phyloP scores from a whole-genome alignment of 2,888 invertebrate species.

The Metopia argyrocephala region DNA sequence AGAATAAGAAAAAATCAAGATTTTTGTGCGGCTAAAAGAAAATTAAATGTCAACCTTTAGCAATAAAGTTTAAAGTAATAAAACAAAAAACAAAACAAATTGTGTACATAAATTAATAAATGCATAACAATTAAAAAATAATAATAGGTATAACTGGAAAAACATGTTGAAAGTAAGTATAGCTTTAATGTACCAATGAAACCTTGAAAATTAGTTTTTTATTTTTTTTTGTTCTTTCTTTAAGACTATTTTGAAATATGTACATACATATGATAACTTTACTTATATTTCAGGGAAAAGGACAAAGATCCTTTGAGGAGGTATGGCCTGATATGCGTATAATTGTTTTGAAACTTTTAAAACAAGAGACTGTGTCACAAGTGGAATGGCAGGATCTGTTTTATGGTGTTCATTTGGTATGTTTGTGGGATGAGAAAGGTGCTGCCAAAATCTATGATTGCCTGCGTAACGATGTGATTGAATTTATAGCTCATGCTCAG shows the following conservation, averaged over 20 bases:
- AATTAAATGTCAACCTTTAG: conserved; percentile 6
- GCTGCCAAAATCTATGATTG: conserved; percentile 92
- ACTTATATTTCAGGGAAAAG: conserved; percentile 79
- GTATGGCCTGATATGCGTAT: conserved; percentile 98
- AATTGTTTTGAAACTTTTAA: conserved; percentile 92
- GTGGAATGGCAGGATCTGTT: conserved; percentile 99
- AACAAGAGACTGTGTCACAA: conserved; percentile 94
- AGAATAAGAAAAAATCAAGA: background rate
- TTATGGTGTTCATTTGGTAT: conserved; percentile 96
- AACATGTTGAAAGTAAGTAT: conserved; percentile 66
- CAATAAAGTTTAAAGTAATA: conserved; percentile 36
- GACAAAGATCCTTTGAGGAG: conserved; percentile 93
- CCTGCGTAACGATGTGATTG: conserved; percentile 93
- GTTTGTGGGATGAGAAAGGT: conserved; percentile 98
- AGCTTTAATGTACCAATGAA: conserved; percentile 6
- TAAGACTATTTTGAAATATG: too few species aligned
- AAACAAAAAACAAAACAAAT: conserved; percentile 15
- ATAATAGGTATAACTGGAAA: conserved; percentile 11
- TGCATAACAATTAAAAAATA: conserved; percentile 43
- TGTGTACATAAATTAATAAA: conserved; percentile 38
- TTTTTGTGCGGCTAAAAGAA: background rate
- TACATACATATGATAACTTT: background rate
- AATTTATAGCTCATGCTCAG: conserved; percentile 96
- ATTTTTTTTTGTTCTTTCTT: background rate
- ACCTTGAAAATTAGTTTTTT: conserved; percentile 35